Base-by-base conservation (phyloP, 2,113 vertebrate species). In the Microcebus griseorufus region DNA sequence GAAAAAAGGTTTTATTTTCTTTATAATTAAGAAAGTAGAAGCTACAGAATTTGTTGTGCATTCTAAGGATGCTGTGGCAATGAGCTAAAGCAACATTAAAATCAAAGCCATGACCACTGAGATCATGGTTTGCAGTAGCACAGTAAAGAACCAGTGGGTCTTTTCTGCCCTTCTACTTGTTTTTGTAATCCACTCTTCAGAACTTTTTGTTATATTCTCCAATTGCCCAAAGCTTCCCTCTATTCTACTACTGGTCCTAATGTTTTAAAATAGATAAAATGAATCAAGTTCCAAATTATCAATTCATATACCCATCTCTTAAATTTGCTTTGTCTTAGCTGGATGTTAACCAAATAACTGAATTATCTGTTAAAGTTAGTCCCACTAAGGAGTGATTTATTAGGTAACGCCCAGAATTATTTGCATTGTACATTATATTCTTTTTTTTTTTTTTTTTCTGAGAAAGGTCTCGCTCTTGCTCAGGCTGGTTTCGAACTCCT, bases 291-390 rank as follows among this genome's bases (percentile, higher is more conserved):
- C 53, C 53, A 60, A 76, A 65, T 55, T 75, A 55, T 14, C 48
- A 70, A 76, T 90, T 65, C 72, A 87, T 83, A 65, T 32, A 78
- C 39, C 65, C 32, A 93, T 42, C 95, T 90, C 62, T 29, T 93
- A 10, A 81, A 89, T 76, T 89, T 92, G 55, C 25, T 87, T 96
- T 6, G 69, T 73, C 75, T 94, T 18, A 84, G 48, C 39, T 60
- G 9, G n/a, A 48, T 32, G 17, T 76, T 81, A 96, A 89, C 39
- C 67, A 58, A 95, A 85, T 45, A 92, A 67, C 0, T 6, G n/a
- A 85, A 88, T 90, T 94, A 86, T 18, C 32, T 94, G 32, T 83
- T 96, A 83, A 94, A 95, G 16, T 84, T 60, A 88, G 39, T 69
- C 42, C 2, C 16, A 93, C 60, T 91, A 88, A 94, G 3, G 53